Percentiles rank a stretch among this genome's conserved stretches.
phyloP scores from a whole-genome alignment of 2,888 invertebrate genomes.

The Plutella xylostella region DNA sequence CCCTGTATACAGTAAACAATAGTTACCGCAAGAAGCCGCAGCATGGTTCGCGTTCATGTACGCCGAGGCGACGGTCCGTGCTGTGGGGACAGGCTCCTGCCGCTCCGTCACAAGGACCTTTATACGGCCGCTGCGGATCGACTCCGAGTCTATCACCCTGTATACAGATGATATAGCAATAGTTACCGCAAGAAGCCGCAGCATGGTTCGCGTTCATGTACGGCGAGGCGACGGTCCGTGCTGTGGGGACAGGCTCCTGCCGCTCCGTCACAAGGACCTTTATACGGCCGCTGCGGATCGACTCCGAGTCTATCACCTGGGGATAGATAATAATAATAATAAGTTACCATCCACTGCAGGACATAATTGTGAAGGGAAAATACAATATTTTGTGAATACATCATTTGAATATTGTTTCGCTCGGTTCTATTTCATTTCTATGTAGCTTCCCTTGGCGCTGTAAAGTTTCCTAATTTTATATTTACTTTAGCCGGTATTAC shows the following conservation, averaged over 20 bases:
- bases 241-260: slow-evolving; percentile 62
- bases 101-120: slow-evolving; percentile 65
- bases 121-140: slow-evolving; percentile 68
- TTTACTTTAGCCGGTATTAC: no score
- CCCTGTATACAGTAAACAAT: no score
- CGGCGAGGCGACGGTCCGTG: slow-evolving; percentile 29
- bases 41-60: slow-evolving; percentile 67
- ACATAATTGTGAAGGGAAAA: no score
- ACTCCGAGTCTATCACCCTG: slow-evolving; percentile 70
- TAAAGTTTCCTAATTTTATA: no score
- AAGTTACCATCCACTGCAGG: no score
- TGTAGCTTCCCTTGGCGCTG: no score
- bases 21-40: slow-evolving; percentile 69
- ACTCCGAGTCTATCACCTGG: slow-evolving; percentile 71
- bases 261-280: slow-evolving; percentile 65
- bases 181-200: slow-evolving; percentile 68
- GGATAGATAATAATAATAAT: no score
- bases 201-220: slow-evolving; percentile 70
- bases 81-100: slow-evolving; percentile 66
- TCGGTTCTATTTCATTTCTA: no score
- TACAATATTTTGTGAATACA: no score
- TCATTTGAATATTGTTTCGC: no score
- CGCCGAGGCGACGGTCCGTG: slow-evolving; percentile 25
- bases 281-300: slow-evolving; percentile 68
- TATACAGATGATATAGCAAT: no score